A percentile compares a stretch with the other conserved stretches of the same genome.
phyloP scores from a whole-genome alignment of 2,113 vertebrate species.

The Poeciliopsis prolifica region DNA sequence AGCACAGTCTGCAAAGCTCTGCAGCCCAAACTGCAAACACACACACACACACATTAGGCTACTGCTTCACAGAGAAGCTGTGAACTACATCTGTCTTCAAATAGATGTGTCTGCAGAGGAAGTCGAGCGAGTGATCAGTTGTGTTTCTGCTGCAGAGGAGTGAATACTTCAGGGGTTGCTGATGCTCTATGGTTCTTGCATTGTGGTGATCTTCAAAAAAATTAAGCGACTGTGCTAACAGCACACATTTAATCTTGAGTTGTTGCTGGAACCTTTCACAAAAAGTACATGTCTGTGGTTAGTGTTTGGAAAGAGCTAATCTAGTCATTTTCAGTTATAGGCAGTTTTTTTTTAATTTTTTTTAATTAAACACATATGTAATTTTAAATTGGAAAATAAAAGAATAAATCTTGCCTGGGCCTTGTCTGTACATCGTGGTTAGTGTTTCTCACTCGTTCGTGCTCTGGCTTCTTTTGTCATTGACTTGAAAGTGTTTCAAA shows the following conservation, averaged over 20 bases:
- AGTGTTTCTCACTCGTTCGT: background rate
- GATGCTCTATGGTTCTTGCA: background rate
- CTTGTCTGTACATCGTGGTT: background rate
- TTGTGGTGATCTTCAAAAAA: background rate
- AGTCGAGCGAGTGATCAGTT: background rate
- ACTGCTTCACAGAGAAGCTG: background rate
- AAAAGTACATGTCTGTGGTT: too few relatives aligned
- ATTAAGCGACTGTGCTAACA: background rate
- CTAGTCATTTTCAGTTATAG: too few relatives aligned
- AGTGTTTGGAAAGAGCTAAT: too few relatives aligned
- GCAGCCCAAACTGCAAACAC: background rate
- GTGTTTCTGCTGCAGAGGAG: background rate
- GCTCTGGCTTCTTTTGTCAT: too few relatives aligned
- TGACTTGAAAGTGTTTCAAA: background rate
- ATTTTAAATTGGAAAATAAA: too few relatives aligned
- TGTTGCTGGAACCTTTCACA: background rate
- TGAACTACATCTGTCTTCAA: background rate
- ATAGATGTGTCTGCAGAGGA: background rate
- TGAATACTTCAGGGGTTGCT: background rate
- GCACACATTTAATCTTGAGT: background rate
- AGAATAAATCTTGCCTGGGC: too few relatives aligned
- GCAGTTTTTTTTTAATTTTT: too few relatives aligned
- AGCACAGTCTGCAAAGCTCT: slow-evolving; percentile 21
- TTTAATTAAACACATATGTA: too few relatives aligned
- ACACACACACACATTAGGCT: background rate